Evolutionary conservation across 1,140 invertebrate species (phyloP).

Genomic region (Euglossa dilemma): DNA sequence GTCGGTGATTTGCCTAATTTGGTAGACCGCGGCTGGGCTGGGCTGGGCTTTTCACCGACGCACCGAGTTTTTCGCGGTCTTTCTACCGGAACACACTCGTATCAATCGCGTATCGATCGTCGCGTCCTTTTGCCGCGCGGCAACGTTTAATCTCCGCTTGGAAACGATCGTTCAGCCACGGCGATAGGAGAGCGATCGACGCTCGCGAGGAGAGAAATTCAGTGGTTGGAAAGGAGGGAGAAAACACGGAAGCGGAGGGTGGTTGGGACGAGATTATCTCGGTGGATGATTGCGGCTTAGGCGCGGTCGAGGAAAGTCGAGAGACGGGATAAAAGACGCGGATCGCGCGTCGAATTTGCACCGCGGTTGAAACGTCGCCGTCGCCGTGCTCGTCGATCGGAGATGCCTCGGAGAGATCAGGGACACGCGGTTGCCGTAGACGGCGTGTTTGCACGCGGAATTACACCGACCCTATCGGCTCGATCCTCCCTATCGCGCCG

Average conservation of each 20-base stretch:
- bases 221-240: too few relatives aligned
- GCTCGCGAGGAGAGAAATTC: too few relatives aligned
- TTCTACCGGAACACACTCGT: not conserved
- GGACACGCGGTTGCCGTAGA: not conserved
- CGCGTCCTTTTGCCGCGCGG: slow-evolving; percentile 40
- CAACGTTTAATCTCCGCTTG: slow-evolving; percentile 48
- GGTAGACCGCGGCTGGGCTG: too few relatives aligned
- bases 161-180: slow-evolving; percentile 38
- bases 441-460: slow-evolving; percentile 35
- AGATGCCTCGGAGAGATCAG: not conserved
- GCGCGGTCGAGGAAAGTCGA: too few relatives aligned
- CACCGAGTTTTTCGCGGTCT: slow-evolving; percentile 6
- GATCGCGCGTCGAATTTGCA: too few relatives aligned
- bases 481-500: not conserved
- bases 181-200: too few relatives aligned
- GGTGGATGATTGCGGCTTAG: too few relatives aligned
- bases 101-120: not conserved
- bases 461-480: slow-evolving; percentile 22
- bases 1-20: slow-evolving; percentile 59
- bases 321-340: too few relatives aligned
- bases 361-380: too few relatives aligned
- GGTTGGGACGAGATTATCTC: too few relatives aligned
- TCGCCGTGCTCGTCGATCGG: not conserved
- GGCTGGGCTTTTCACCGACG: too few relatives aligned
- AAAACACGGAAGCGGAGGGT: too few relatives aligned